phyloP scores from a whole-genome alignment of 2,888 invertebrate genomes.

The Folsomia manolachei region DNA sequence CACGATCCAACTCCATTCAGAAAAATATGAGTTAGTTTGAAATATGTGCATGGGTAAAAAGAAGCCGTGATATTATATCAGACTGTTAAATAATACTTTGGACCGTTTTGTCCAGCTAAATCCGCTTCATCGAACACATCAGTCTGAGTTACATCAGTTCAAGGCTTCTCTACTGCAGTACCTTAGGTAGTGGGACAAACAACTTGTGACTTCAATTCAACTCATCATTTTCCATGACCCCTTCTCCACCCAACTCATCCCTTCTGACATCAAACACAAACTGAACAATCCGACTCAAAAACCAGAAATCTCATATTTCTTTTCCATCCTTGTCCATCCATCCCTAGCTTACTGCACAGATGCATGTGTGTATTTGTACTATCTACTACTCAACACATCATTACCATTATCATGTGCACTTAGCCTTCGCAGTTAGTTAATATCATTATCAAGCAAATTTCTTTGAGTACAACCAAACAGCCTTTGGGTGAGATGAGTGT shows the following conservation, averaged over 20 bases:
- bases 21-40: too few species aligned
- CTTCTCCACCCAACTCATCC: background rate
- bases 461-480: too few species aligned
- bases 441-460: too few species aligned
- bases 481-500: too few species aligned
- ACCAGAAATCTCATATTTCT: background rate
- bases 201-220: background rate
- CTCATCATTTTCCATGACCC: background rate
- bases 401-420: background rate
- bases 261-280: background rate
- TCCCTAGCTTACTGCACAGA: too few species aligned
- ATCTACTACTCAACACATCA: background rate
- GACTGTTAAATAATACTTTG: too few species aligned
- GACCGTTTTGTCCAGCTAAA: too few species aligned
- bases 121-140: conserved; percentile 37
- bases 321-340: too few species aligned
- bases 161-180: background rate
- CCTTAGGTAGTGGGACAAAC: background rate
- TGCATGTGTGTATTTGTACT: too few species aligned
- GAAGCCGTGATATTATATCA: too few species aligned
- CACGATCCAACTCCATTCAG: too few species aligned
- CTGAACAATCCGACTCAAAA: background rate
- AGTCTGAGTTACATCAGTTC: conserved; percentile 33
- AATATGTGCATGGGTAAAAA: too few species aligned
- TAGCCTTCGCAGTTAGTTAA: background rate